A percentile compares a stretch with the other conserved stretches of the same genome.
These are phyloP conservation scores for Charanyca ferruginea DNA, from an alignment of 2,888 invertebrate genomes.

Conservation along the genomic window DNA sequence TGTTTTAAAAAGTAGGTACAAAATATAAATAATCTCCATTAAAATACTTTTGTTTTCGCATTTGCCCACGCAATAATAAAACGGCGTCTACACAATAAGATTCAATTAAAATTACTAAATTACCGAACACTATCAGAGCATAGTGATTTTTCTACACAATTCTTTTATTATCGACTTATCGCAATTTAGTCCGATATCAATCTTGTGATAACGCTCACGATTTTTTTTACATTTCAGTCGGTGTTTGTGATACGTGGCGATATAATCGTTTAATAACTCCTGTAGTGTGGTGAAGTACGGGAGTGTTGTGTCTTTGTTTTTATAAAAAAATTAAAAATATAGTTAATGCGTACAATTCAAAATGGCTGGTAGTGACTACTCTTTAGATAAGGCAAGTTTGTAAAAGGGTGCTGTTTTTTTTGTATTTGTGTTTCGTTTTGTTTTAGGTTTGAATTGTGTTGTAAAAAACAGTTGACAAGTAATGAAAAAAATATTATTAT, in stretches of 20 bases:
- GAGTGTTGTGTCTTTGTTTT: constrained; percentile 38
- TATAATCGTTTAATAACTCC: constrained; percentile 22
- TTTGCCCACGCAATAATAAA: constrained; percentile 8
- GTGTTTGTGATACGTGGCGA: constrained; percentile 33
- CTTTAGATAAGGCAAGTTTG: constrained; percentile 78
- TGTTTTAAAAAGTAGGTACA: too few species aligned
- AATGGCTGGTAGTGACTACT: constrained; percentile 81
- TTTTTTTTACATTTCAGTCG: constrained; percentile 56
- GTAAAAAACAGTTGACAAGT: too few species aligned
- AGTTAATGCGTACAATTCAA: constrained; percentile 60
- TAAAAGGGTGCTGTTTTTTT: neutral
- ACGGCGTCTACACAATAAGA: constrained; percentile 37
- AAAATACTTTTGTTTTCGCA: neutral
- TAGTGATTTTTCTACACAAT: constrained; percentile 46
- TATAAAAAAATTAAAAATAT: neutral
- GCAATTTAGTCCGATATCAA: constrained; percentile 53
- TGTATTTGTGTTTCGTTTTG: neutral
- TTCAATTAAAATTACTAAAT: constrained; percentile 39
- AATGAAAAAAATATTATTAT: too few species aligned
- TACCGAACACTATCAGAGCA: constrained; percentile 13
- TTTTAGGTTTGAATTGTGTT: neutral
- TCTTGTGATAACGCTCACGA: constrained; percentile 60
- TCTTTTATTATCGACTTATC: constrained; percentile 53
- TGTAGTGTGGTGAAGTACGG: constrained; percentile 30
- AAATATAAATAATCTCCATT: neutral